Evolutionary conservation across 2,888 invertebrate species (phyloP), one percentile per base, ranked within the genome.

Genomic region (Diloba caeruleocephala): DNA sequence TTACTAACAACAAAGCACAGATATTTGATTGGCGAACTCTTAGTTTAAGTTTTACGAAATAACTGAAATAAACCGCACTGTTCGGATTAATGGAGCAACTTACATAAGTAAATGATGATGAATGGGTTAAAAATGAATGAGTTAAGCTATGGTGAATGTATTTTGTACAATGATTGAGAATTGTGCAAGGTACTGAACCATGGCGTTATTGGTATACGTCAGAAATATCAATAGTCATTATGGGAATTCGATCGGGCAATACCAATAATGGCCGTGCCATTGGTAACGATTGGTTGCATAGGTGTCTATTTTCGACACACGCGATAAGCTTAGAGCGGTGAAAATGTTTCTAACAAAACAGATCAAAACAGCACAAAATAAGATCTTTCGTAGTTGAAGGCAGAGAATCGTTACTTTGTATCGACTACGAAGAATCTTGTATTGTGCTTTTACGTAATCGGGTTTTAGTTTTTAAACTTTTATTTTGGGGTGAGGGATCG

Each of bases 161-260:
- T 41, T 48, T 15, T 39, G 14, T 29, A 37, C 1, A 14, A 19
- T 9, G 9, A n/a, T 21, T 4, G 19, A 28, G 33, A 55, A n/a
- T 56, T 39, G 43, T 49, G 52, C 39, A 65, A 59, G 36, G 38
- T 23, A 41, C 37, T 46, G 13, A 50, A 33, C 28, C 38, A 31
- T 38, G 14, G 43, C 28, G 14, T 41, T 38, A 53, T 53, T 31
- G 42, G 41, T 50, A 52, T 25, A 39, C 28, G 49, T 34, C 50
- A 46, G 14, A 45, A 60, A 52, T 65, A 26, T 32, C 31, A 60
- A 53, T 12, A 73, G 62, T 69, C 51, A 71, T 72, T 68, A 66
- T 37, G 53, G 49, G 71, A 66, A 74, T 66, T 68, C 63, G 66
- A 69, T 68, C 46, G 52, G 34, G 36, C 49, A 52, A 39, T 48